Percentiles rank a stretch among this genome's conserved stretches.
Conservation (phyloP, 2,888 invertebrate species). For the Polyommatus iphigenia region DNA sequence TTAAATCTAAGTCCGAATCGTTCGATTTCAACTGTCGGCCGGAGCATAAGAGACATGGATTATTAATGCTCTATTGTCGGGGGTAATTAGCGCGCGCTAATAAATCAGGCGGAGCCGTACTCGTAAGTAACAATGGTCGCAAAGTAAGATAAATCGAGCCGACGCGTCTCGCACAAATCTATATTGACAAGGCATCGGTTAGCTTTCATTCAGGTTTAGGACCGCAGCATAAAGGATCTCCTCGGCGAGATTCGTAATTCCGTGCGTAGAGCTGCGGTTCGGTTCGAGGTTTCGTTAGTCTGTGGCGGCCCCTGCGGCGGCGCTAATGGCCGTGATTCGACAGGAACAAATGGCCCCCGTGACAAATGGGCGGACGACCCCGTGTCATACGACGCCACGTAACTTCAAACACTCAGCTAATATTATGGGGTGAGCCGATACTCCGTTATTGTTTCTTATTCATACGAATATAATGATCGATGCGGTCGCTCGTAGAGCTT, state of each 20-base stretch:
- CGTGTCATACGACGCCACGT: slow-evolving; percentile 62
- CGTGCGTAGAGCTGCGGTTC: background rate
- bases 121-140: slow-evolving; percentile 70
- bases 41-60: slow-evolving; percentile 58
- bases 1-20: slow-evolving; percentile 46
- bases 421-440: slow-evolving; percentile 55
- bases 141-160: slow-evolving; percentile 77
- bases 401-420: slow-evolving; percentile 68
- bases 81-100: slow-evolving; percentile 73
- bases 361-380: slow-evolving; percentile 79
- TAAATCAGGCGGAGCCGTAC: slow-evolving; percentile 71
- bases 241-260: slow-evolving; percentile 37
- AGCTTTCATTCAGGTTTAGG: slow-evolving; percentile 55
- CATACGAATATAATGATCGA: slow-evolving; percentile 31
- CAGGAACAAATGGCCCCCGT: slow-evolving; percentile 80
- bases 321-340: slow-evolving; percentile 81
- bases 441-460: slow-evolving; percentile 39
- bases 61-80: slow-evolving; percentile 66
- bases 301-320: slow-evolving; percentile 74
- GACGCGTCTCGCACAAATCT: slow-evolving; percentile 67
- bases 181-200: slow-evolving; percentile 69
- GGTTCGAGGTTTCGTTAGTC: slow-evolving; percentile 46
- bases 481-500: slow-evolving; percentile 38
- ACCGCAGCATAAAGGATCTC: slow-evolving; percentile 28
- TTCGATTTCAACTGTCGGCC: slow-evolving; percentile 53